Evolutionary conservation across 2,888 invertebrate species (phyloP).

Genomic region (Heliconius ethilla): DNA sequence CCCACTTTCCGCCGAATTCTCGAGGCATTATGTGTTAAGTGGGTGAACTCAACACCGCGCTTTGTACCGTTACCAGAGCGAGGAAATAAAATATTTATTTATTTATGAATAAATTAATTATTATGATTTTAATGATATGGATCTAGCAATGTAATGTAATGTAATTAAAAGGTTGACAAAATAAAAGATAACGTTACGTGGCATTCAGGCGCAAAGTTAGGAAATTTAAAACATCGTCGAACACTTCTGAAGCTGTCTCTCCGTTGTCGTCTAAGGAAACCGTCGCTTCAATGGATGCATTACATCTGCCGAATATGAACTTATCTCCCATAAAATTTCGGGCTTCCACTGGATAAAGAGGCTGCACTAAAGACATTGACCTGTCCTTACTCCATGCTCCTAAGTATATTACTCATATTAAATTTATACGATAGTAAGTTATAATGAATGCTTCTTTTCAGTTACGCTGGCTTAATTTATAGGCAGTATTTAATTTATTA

Average conservation of each 20-base stretch:
- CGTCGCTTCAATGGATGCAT: constrained; percentile 64
- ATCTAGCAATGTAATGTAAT: background rate
- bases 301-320: constrained; percentile 76
- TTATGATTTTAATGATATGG: background rate
- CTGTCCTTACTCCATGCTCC: constrained; percentile 62
- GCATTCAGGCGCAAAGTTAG: constrained; percentile 68
- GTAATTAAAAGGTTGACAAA: background rate
- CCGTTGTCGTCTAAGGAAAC: constrained; percentile 71
- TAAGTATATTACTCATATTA: constrained; percentile 42
- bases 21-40: too few relatives aligned
- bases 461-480: too few relatives aligned
- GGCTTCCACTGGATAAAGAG: constrained; percentile 68
- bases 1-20: too few relatives aligned
- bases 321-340: constrained; percentile 69
- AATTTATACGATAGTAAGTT: background rate
- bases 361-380: constrained; percentile 64
- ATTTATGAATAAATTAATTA: background rate
- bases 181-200: constrained; percentile 62
- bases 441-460: background rate
- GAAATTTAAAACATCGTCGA: constrained; percentile 76
- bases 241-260: constrained; percentile 70
- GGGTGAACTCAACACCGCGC: too few relatives aligned
- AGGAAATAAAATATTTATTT: too few relatives aligned
- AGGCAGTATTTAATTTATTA: too few relatives aligned
- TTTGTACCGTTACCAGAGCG: too few relatives aligned